Base-by-base conservation (phyloP, 1,140 invertebrate genomes). In the Euwallacea similis region DNA sequence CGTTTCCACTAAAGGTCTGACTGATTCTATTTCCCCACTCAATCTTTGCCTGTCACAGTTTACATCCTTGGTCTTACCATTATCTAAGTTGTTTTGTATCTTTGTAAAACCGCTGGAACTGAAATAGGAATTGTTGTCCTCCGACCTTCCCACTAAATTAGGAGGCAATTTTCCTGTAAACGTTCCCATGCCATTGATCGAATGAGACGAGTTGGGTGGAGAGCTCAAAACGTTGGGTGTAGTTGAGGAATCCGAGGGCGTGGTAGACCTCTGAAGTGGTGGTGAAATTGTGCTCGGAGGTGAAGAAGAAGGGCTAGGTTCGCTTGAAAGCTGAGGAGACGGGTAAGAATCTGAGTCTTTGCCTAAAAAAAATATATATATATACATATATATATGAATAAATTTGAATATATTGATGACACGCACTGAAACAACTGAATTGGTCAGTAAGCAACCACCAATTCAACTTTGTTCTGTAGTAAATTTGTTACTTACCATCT, bases 271-370 rank as follows among this genome's bases (percentile, higher is more conserved):
- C 6, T 59, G 42, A 4, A 71, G 62, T 15, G 69, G 69, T 16
- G 69, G 69, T 7, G 69, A 63, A 33, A 59, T 54, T 7, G 69
- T 71, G 16, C 54, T 66, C 44, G 69, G 54, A 10, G 69, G 69
- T 3, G 69, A 70, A 7, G 69, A 62, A 16, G 69, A 70, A 7
- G 69, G 69, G 42, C 63, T 71, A n/a, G 71, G 56, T 41, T 72
- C 63, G 58, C 33, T 53, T 7, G 71, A 67, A 7, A 68, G 59
- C n/a, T 7, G 16, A 4, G 65, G 62, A 11, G 71, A 72, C 6
- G 66, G 46, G 58, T 72, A 61, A 56, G 71, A 41, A 50, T 72
- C 66, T 63, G 65, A 46, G 44, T 72, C 71, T 64, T 72, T 68
- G 2, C 50, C 71, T 67, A 33, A 59, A 69, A 65, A 64, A 47